Evolutionary conservation across 2,888 invertebrate species (phyloP).

Genomic region (Pristionchus maxplancki): DNA sequence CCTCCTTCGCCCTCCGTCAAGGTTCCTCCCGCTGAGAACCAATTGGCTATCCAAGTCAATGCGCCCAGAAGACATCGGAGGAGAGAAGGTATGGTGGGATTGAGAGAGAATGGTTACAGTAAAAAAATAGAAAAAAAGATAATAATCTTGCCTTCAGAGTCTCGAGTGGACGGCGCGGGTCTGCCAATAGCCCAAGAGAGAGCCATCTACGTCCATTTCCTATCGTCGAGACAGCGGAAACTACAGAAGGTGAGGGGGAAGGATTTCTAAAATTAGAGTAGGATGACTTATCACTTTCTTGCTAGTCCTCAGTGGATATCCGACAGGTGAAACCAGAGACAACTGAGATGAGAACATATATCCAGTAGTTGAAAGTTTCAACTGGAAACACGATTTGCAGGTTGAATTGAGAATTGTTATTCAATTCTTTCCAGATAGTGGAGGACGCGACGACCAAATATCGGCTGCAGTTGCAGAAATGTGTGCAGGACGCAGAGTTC

Average conservation of each 20-base stretch:
- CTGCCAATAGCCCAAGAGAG: slow-evolving; percentile 57
- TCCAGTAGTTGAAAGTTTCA: not conserved
- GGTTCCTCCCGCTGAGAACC: slow-evolving; percentile 9
- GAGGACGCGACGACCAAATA: slow-evolving; percentile 54
- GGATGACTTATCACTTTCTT: not conserved
- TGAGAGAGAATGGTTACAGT: not conserved
- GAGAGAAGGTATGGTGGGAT: slow-evolving; percentile 35
- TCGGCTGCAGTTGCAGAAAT: slow-evolving; percentile 49
- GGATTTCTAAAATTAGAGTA: not conserved
- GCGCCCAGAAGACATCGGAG: slow-evolving; percentile 51
- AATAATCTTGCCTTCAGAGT: not conserved
- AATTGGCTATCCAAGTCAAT: slow-evolving; percentile 5
- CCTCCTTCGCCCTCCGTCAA: slow-evolving; percentile 15
- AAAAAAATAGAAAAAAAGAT: not conserved
- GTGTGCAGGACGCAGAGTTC: slow-evolving; percentile 57
- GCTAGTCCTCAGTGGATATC: not conserved
- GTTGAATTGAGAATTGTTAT: not conserved
- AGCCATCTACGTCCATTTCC: slow-evolving; percentile 69
- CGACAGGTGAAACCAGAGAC: not conserved
- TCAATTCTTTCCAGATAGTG: slow-evolving; percentile 36
- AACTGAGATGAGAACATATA: not conserved
- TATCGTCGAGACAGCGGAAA: slow-evolving; percentile 62
- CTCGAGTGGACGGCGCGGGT: slow-evolving; percentile 51
- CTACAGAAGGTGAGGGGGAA: slow-evolving; percentile 61
- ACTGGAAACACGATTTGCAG: not conserved